phyloP scores from a whole-genome alignment of 2,113 vertebrate genomes.

The Erythrolamprus reginae region DNA sequence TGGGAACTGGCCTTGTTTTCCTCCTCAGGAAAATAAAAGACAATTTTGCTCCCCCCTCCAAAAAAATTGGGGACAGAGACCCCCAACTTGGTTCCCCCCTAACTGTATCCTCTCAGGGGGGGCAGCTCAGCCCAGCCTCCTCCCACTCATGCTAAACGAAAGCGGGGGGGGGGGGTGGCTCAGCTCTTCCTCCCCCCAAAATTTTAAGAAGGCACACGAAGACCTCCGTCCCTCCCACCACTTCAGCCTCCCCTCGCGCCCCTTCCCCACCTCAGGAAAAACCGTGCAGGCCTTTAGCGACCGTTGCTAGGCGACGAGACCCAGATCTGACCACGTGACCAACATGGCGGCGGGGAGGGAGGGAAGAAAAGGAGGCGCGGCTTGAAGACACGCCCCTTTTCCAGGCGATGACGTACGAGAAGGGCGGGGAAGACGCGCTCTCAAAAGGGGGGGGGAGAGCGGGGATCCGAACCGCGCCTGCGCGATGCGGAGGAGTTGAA shows the following conservation, averaged over 20 bases:
- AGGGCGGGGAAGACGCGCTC: not conserved
- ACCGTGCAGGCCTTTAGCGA: slow-evolving; percentile 34
- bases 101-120: not conserved
- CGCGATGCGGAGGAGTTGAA: not conserved
- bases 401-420: not conserved
- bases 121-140: not conserved
- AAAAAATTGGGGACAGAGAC: not conserved
- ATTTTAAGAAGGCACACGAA: not conserved
- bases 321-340: slow-evolving; percentile 47
- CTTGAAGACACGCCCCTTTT: not conserved
- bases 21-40: not conserved
- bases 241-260: no score
- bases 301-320: slow-evolving; percentile 46
- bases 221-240: not conserved
- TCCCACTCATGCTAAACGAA: not conserved
- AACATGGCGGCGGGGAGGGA: not conserved
- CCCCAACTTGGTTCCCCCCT: not conserved
- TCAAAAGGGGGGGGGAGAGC: not conserved
- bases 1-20: not conserved
- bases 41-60: not conserved
- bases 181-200: no score
- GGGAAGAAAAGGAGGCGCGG: not conserved
- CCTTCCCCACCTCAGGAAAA: not conserved
- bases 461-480: not conserved
- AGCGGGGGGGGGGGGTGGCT: no score